Base-by-base conservation (phyloP, 2,797 vertebrate species). In the Bovichtus variegatus region DNA sequence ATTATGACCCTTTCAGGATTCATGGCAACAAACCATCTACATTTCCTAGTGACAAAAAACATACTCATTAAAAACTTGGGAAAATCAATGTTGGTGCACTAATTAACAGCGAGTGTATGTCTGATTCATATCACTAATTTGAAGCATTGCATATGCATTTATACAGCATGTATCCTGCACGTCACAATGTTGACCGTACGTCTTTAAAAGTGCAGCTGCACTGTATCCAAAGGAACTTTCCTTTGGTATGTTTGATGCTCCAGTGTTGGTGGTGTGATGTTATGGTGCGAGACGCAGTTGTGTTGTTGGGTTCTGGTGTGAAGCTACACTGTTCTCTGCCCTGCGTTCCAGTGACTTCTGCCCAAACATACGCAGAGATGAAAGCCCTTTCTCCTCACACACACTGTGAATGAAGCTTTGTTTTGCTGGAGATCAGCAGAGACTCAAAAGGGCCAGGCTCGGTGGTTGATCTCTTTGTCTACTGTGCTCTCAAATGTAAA, bases 291-390 rank as follows among this genome's bases (percentile, higher is more conserved):
- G 74, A 55, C 61, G 71, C 46, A 40, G 71, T 63, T 18, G 50
- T 76, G 81, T 65, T 74, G 60, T 65, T 71, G 63, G 68, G 60
- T 41, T 83, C 25, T 67, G 79, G 61, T 87, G 85, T 87, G 74
- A 84, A 71, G 82, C 84, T 68, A 62, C 76, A 6, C 83, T 81
- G 84, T 79, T 89, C 88, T 80, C 81, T 73, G 64, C 74, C 59
- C 80, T 31, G 78, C 62, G 79, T 91, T 89, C 86, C 86, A 86
- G 67, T 75, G 81, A 89, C 86, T 91, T 89, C 87, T 89, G 87
- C 92, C 81, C 73, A 92, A 92, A 93, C 93, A 92, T 78, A 84
- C 81, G 36, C 85, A 68, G 80, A 91, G 91, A 94, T 93, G 91
- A 93, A 93, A 93, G 93, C 58, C 60, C 83, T 84, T 76, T 92